These are phyloP conservation scores for Criorhina ranunculi DNA, from an alignment of 2,888 invertebrate genomes.

Conservation along the genomic window DNA sequence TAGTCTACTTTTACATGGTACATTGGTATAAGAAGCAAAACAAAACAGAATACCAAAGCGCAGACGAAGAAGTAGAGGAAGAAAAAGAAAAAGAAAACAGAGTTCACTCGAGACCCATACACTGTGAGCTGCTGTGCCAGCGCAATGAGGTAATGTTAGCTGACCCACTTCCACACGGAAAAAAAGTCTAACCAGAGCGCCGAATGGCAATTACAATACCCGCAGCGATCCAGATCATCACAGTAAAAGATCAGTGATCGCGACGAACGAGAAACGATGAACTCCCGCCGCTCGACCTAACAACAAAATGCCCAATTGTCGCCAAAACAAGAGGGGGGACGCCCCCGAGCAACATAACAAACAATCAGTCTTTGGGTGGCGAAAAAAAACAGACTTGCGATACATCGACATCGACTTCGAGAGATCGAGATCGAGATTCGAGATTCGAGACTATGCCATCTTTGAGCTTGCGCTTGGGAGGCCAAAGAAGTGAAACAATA, in stretches of 20 bases:
- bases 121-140: background rate
- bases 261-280: constrained; percentile 5
- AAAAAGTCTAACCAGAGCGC: constrained; percentile 41
- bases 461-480: constrained; percentile 19
- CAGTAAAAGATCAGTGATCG: constrained; percentile 46
- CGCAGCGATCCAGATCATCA: constrained; percentile 30
- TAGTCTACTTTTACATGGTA: constrained; percentile 53
- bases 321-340: constrained; percentile 24
- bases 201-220: constrained; percentile 44
- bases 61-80: background rate
- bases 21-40: constrained; percentile 35
- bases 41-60: background rate
- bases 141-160: constrained; percentile 66
- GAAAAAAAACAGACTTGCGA: constrained; percentile 18
- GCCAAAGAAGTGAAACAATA: constrained; percentile 63
- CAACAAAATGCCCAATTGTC: constrained; percentile 44
- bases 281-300: constrained; percentile 43
- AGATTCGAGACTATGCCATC: constrained; percentile 16
- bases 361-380: constrained; percentile 50
- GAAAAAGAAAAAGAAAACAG: constrained; percentile 37
- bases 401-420: constrained; percentile 3
- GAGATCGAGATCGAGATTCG: constrained; percentile 24
- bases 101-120: constrained; percentile 28
- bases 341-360: constrained; percentile 4
- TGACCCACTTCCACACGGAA: constrained; percentile 53